Conservation (phyloP, 2,113 vertebrate genomes). For the Dipodomys spectabilis region DNA sequence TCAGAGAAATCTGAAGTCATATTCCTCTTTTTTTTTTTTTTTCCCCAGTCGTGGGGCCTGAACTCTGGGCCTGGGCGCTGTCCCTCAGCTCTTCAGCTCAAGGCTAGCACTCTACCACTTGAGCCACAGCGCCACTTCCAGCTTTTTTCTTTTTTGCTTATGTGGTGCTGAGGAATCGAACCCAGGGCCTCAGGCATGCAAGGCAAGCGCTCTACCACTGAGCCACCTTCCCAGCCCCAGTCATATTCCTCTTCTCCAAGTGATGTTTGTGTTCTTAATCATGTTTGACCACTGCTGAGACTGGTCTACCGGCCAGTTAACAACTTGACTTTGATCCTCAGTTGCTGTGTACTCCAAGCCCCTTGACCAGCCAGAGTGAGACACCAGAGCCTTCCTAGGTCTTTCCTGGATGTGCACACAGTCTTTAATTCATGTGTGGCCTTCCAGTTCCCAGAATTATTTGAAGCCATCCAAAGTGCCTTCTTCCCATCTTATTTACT, state of each 20-base stretch:
- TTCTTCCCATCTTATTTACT: neutral
- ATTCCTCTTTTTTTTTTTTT: too few relatives aligned
- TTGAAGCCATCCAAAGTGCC: neutral
- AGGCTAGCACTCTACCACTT: too few relatives aligned
- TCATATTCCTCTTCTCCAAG: neutral
- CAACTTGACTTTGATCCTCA: neutral
- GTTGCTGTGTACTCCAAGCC: neutral
- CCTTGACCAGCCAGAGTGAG: neutral
- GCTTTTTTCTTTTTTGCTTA: too few relatives aligned
- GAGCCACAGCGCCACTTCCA: too few relatives aligned
- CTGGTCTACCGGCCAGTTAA: neutral
- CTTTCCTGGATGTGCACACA: neutral
- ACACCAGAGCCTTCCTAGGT: neutral
- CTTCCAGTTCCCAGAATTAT: neutral
- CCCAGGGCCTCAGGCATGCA: too few relatives aligned
- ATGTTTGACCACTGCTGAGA: neutral
- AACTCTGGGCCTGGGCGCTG: too few relatives aligned
- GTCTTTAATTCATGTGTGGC: neutral
- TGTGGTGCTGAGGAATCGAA: too few relatives aligned
- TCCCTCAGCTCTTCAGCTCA: too few relatives aligned
- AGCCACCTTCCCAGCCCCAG: too few relatives aligned
- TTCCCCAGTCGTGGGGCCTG: too few relatives aligned
- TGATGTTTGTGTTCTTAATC: too few relatives aligned
- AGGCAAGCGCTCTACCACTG: too few relatives aligned
- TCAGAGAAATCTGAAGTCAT: neutral